Conservation (phyloP, 2,113 vertebrate species). For the Esox niger region DNA sequence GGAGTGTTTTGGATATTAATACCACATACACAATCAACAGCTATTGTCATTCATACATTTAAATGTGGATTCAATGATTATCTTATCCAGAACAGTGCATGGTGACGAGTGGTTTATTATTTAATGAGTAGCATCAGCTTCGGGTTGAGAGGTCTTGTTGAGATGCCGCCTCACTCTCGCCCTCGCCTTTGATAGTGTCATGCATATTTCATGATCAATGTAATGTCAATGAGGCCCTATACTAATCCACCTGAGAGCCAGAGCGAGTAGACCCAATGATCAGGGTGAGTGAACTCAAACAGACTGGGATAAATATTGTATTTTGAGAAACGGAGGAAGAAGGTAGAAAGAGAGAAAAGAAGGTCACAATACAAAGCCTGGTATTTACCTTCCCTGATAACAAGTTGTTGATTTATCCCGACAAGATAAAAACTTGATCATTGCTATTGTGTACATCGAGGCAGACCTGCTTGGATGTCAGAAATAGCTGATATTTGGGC, state of each 20-base stretch:
- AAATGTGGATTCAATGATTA: neutral
- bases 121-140: constrained; percentile 48
- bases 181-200: constrained; percentile 68
- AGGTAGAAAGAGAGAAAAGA: constrained; percentile 25
- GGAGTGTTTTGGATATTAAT: too few relatives aligned
- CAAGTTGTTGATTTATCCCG: neutral
- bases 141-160: constrained; percentile 48
- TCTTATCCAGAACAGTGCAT: neutral
- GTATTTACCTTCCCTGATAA: neutral
- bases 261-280: constrained; percentile 61
- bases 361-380: neutral
- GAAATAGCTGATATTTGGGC: neutral
- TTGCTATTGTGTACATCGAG: neutral
- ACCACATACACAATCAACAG: too few relatives aligned
- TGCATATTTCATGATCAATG: constrained; percentile 74
- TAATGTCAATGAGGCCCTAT: constrained; percentile 72
- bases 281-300: constrained; percentile 68
- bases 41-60: neutral
- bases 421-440: neutral
- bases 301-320: constrained; percentile 67
- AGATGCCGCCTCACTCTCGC: constrained; percentile 48
- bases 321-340: constrained; percentile 42
- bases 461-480: neutral
- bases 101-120: constrained; percentile 16
- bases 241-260: constrained; percentile 63